A percentile compares a stretch with the other conserved stretches of the same genome.
Evolutionary conservation across 2,888 invertebrate genomes (phyloP).

Genomic region (Mactromeris polynyma): DNA sequence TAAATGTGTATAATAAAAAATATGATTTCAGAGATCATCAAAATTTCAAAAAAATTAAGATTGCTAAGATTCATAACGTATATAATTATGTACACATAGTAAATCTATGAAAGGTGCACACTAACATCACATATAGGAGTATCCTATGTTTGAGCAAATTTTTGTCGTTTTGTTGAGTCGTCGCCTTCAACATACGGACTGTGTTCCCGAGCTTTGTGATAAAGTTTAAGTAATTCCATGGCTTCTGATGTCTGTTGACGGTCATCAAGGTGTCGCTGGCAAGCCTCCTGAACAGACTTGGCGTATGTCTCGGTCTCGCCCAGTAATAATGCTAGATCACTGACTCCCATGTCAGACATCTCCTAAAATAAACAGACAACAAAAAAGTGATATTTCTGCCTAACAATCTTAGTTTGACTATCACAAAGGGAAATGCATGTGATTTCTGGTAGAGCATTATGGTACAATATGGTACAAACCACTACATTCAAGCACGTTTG

Average conservation of each 20-base stretch:
- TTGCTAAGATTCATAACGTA: too few relatives aligned
- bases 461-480: too few relatives aligned
- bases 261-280: conserved; percentile 83
- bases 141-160: conserved; percentile 64
- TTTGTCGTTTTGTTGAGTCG: conserved; percentile 68
- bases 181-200: conserved; percentile 77
- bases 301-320: conserved; percentile 78
- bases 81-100: too few relatives aligned
- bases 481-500: too few relatives aligned
- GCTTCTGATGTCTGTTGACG: conserved; percentile 78
- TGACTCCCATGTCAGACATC: conserved; percentile 71
- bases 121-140: background rate
- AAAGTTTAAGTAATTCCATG: conserved; percentile 79
- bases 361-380: conserved; percentile 66
- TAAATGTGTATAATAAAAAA: too few relatives aligned
- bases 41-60: too few relatives aligned
- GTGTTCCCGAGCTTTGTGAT: conserved; percentile 78
- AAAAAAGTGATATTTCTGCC: too few relatives aligned
- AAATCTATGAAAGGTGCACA: too few relatives aligned
- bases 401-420: too few relatives aligned
- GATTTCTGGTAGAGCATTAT: too few relatives aligned
- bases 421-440: too few relatives aligned
- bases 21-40: too few relatives aligned
- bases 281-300: conserved; percentile 80
- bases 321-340: conserved; percentile 74